phyloP scores from a whole-genome alignment of 2,113 vertebrate species.

The Tricholaema leucomelas region DNA sequence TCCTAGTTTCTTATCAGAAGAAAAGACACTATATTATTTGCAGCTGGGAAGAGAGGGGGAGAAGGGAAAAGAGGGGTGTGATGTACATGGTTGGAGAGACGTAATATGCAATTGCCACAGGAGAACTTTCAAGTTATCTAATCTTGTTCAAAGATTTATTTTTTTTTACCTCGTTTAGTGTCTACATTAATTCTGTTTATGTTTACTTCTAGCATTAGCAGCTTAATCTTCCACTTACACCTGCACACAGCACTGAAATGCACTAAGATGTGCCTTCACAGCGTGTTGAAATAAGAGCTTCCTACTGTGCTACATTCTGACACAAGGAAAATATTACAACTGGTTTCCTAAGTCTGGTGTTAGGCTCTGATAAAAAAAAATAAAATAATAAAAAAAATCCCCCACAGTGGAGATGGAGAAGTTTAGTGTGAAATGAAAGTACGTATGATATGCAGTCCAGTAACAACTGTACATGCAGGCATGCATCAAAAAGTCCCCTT shows the following conservation, averaged over 20 bases:
- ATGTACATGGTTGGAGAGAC: background rate
- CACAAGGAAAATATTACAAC: background rate
- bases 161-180: constrained; percentile 18
- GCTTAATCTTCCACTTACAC: background rate
- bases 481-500: background rate
- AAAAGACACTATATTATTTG: background rate
- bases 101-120: background rate
- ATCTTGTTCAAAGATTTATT: background rate
- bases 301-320: background rate
- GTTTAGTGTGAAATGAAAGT: background rate
- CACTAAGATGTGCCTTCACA: background rate
- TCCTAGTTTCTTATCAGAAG: background rate
- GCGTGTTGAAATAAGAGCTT: background rate
- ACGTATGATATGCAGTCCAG: background rate
- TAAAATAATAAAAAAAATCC: too few relatives aligned
- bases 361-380: background rate
- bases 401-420: background rate
- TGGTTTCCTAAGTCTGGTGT: background rate
- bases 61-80: background rate
- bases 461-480: background rate
- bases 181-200: constrained; percentile 13
- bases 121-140: background rate
- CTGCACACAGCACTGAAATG: background rate
- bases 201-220: constrained; percentile 5
- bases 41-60: background rate